Conservation (phyloP, 92 coral and sea anemone genomes). For the Siderastrea siderea region DNA sequence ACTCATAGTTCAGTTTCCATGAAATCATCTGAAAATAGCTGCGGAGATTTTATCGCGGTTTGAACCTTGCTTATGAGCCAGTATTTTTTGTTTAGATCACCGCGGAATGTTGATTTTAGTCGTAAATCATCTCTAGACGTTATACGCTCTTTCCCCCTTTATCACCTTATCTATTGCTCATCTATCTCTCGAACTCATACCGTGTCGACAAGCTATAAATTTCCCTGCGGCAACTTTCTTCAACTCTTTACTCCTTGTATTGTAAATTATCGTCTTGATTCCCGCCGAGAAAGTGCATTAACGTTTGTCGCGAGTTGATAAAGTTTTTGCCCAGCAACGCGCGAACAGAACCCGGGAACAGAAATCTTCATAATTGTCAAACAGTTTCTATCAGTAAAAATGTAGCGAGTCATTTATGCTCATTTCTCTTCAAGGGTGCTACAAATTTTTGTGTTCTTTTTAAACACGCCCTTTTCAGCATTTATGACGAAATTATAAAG, state of each 20-base stretch:
- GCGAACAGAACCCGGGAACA: background rate
- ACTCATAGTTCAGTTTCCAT: background rate
- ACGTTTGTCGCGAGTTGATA: background rate
- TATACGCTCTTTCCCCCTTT: background rate
- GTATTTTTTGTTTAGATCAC: background rate
- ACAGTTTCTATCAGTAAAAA: background rate
- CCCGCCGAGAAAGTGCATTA: conserved; percentile 47
- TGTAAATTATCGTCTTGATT: conserved; percentile 8
- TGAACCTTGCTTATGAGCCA: background rate
- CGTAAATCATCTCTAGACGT: conserved; percentile 18
- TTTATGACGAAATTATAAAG: background rate
- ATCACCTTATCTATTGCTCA: conserved; percentile 32
- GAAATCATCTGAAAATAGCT: conserved; percentile 8
- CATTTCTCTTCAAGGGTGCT: conserved; percentile 2
- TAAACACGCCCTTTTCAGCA: background rate
- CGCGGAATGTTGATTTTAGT: conserved; percentile 35
- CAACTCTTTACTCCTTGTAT: conserved; percentile 4
- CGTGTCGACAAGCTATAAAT: conserved; percentile 31
- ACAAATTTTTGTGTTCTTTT: background rate
- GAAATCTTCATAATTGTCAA: no score
- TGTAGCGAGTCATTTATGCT: background rate
- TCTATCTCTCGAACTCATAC: background rate
- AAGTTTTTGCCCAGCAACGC: conserved; percentile 53
- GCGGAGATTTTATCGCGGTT: conserved; percentile 30
- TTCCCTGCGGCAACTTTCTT: conserved; percentile 22